These are phyloP conservation scores for Sus cebifrons DNA, from an alignment of 2,797 vertebrate genomes.

Conservation along the genomic window DNA sequence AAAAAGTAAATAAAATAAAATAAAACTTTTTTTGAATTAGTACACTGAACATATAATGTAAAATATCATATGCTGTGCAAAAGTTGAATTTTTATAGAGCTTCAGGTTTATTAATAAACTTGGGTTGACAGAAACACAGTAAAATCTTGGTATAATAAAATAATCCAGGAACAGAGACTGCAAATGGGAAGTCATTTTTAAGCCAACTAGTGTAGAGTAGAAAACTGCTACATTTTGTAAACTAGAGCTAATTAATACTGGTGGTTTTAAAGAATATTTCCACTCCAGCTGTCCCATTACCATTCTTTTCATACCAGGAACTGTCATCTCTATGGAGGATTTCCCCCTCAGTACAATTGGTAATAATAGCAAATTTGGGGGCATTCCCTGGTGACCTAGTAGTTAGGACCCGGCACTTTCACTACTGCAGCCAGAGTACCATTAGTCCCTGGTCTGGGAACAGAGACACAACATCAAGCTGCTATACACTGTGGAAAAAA, in stretches of 20 bases:
- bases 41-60: not conserved
- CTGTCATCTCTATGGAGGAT: not conserved
- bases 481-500: too few species aligned
- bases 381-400: too few species aligned
- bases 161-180: not conserved
- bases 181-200: not conserved
- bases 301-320: not conserved
- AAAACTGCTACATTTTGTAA: not conserved
- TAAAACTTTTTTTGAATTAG: not conserved
- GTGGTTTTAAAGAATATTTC: not conserved
- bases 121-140: not conserved
- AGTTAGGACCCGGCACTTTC: too few species aligned
- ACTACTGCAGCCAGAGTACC: too few species aligned
- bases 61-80: not conserved
- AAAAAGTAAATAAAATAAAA: not conserved
- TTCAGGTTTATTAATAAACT: not conserved
- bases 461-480: too few species aligned
- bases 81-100: not conserved
- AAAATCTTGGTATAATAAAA: not conserved
- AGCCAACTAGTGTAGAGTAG: not conserved
- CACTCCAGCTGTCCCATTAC: not conserved
- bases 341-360: not conserved
- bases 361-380: not conserved
- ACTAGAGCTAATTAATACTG: not conserved
- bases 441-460: too few species aligned